These are phyloP conservation scores for Mesitornis unicolor DNA, from an alignment of 2,113 vertebrate species.

Conservation along the genomic window DNA sequence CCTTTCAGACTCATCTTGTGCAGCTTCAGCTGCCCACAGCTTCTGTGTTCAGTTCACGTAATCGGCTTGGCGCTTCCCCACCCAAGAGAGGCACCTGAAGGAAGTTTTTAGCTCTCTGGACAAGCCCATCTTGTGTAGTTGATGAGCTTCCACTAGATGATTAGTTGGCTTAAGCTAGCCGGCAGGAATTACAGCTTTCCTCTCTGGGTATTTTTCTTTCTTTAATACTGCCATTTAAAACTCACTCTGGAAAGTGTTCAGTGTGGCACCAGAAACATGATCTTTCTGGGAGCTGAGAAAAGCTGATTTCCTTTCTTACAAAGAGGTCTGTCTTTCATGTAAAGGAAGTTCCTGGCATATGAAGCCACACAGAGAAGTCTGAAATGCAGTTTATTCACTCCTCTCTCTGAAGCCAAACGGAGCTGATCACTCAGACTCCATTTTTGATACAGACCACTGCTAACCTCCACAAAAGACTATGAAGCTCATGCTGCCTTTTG, in stretches of 20 bases:
- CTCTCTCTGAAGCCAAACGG: neutral
- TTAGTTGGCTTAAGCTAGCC: neutral
- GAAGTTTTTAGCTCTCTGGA: neutral
- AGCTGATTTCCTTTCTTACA: neutral
- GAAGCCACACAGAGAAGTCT: neutral
- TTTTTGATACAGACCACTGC: neutral
- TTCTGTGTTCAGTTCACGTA: fast-evolving
- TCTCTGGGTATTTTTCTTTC: neutral
- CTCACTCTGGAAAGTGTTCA: neutral
- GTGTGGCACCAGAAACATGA: neutral
- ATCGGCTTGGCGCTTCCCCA: neutral
- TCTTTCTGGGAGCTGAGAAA: neutral
- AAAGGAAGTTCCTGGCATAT: neutral
- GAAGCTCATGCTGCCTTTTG: neutral
- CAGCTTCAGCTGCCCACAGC: neutral
- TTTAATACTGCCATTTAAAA: neutral
- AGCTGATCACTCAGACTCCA: neutral
- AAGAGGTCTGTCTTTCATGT: neutral
- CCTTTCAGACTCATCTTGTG: neutral
- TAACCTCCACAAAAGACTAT: neutral
- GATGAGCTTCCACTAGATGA: neutral
- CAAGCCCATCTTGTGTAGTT: neutral
- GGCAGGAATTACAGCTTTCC: neutral
- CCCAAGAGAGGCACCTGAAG: neutral
- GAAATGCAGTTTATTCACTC: neutral